These are phyloP conservation scores for Pteropus alecto DNA, from an alignment of 2,113 vertebrate species.

Conservation along the genomic window DNA sequence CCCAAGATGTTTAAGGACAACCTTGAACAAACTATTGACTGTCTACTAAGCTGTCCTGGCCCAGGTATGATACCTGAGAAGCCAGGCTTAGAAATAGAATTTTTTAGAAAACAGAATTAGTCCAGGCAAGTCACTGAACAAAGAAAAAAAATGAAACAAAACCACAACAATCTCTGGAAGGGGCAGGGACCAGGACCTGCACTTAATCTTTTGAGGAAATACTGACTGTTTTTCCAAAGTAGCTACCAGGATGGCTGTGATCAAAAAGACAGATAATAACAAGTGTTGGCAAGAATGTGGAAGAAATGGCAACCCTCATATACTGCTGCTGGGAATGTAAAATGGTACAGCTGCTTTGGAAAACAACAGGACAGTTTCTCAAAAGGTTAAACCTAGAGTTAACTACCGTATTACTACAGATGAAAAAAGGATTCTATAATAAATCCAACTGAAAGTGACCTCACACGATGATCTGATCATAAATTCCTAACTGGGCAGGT, in stretches of 20 bases:
- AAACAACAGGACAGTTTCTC: neutral
- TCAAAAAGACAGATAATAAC: neutral
- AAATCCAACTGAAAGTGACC: neutral
- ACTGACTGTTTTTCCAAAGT: slow-evolving; percentile 8
- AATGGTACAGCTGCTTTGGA: neutral
- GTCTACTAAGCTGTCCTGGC: neutral
- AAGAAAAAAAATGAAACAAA: neutral
- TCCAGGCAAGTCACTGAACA: neutral
- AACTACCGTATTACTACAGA: neutral
- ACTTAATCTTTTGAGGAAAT: neutral
- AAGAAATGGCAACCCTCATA: slow-evolving; percentile 1
- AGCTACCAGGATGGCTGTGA: neutral
- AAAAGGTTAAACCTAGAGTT: slow-evolving; percentile 8
- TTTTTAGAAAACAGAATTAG: neutral
- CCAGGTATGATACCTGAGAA: neutral
- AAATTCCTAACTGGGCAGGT: neutral
- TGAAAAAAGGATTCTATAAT: neutral
- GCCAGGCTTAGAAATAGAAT: neutral
- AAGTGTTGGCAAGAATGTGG: neutral
- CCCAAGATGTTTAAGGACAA: neutral
- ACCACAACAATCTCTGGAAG: neutral
- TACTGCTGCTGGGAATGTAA: neutral
- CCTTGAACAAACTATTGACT: neutral
- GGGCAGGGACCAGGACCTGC: neutral
- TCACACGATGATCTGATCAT: neutral